Evolutionary conservation across 2,797 vertebrate species (phyloP).

Genomic region (Gephyroberyx darwinii): DNA sequence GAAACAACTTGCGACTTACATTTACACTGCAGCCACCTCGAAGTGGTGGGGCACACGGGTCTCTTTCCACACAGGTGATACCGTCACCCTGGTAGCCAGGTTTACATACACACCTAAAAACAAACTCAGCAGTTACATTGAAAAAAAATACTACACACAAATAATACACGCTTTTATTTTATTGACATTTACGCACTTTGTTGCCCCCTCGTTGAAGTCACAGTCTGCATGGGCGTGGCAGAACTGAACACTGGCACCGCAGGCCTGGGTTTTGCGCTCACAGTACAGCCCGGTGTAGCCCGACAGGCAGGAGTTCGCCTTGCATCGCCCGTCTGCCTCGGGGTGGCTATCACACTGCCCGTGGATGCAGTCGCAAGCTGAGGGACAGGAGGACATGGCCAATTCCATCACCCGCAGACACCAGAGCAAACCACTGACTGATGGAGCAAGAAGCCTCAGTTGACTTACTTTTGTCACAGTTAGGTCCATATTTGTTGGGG

Average conservation of each 20-base stretch:
- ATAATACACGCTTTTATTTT: neutral
- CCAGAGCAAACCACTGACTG: neutral
- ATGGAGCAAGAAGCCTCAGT: neutral
- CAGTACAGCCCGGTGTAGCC: slow-evolving; percentile 85
- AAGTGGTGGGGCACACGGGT: slow-evolving; percentile 81
- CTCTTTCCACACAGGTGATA: slow-evolving; percentile 81
- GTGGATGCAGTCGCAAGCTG: slow-evolving; percentile 87
- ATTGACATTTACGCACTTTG: slow-evolving; percentile 76
- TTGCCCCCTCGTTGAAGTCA: slow-evolving; percentile 73
- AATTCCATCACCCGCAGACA: neutral
- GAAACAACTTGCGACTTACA: slow-evolving; percentile 64
- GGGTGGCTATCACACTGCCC: slow-evolving; percentile 87
- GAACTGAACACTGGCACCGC: slow-evolving; percentile 76
- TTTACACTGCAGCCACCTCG: slow-evolving; percentile 84
- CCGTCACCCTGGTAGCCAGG: slow-evolving; percentile 90
- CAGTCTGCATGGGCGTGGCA: slow-evolving; percentile 91
- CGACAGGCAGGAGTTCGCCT: slow-evolving; percentile 79
- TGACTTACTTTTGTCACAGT: slow-evolving; percentile 87
- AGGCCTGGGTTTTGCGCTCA: slow-evolving; percentile 77
- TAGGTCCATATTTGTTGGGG: slow-evolving; percentile 82
- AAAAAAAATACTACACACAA: no score
- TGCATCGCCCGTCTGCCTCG: slow-evolving; percentile 84
- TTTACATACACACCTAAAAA: slow-evolving; percentile 89
- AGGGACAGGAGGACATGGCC: slow-evolving; percentile 19
- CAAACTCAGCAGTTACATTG: neutral